These are phyloP conservation scores for Ormyrus thymus DNA, from an alignment of 2,888 invertebrate genomes.

Conservation along the genomic window DNA sequence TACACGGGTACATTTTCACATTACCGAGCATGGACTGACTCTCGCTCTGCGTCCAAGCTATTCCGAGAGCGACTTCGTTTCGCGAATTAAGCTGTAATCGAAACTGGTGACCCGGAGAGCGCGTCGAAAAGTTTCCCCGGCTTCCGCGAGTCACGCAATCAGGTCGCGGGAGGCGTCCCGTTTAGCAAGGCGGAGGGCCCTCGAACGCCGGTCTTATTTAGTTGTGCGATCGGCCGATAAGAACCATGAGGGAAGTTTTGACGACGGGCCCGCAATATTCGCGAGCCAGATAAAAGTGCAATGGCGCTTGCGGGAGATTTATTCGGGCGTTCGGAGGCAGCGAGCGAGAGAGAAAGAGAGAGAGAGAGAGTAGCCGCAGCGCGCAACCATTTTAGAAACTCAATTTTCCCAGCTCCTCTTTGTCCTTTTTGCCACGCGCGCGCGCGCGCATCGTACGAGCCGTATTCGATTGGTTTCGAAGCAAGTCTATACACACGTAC, in stretches of 20 bases:
- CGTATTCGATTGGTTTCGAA: constrained; percentile 38
- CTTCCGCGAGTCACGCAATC: no score
- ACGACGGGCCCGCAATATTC: no score
- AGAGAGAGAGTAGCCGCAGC: neutral
- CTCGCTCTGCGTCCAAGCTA: no score
- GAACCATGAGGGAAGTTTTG: no score
- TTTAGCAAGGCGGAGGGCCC: no score
- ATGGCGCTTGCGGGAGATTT: neutral
- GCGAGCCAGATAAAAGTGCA: neutral
- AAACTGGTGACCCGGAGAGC: no score
- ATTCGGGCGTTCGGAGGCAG: neutral
- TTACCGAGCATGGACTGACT: neutral
- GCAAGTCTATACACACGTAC: neutral
- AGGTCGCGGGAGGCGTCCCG: no score
- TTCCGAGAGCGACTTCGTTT: no score
- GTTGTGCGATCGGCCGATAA: no score
- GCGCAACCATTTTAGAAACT: constrained; percentile 41
- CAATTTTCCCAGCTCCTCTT: constrained; percentile 44
- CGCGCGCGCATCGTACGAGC: neutral
- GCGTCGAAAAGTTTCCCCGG: no score
- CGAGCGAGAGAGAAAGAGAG: neutral
- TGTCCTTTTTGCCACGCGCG: constrained; percentile 30
- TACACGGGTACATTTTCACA: neutral
- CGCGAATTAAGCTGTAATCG: no score
- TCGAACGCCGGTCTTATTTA: no score